Conservation (phyloP, 1,140 invertebrate genomes). For the Megalopta genalis region DNA sequence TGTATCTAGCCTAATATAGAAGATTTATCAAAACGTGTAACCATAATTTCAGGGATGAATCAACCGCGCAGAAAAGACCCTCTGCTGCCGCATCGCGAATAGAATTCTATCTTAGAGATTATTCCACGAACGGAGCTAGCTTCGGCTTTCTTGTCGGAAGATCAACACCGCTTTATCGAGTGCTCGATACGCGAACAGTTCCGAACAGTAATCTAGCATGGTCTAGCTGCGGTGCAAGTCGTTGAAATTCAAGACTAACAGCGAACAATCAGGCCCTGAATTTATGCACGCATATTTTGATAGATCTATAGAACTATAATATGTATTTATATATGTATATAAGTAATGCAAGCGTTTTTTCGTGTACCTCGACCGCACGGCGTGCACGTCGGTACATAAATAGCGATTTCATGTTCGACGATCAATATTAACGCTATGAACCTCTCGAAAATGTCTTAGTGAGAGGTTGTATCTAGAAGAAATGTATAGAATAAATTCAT, state of each 20-base stretch:
- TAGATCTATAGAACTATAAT: conserved; percentile 30
- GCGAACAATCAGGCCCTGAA: too few relatives aligned
- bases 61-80: too few relatives aligned
- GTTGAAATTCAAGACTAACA: too few relatives aligned
- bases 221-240: too few relatives aligned
- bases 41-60: not conserved
- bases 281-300: not conserved
- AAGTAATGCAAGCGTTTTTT: conserved; percentile 27
- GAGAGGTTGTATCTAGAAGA: not conserved
- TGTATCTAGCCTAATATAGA: conserved; percentile 66
- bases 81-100: not conserved
- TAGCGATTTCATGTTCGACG: not conserved
- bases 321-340: too few relatives aligned
- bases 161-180: too few relatives aligned
- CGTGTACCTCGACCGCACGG: conserved; percentile 18
- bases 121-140: too few relatives aligned
- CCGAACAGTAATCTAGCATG: too few relatives aligned
- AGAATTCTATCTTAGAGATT: not conserved
- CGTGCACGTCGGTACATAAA: conserved; percentile 11
- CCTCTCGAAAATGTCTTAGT: conserved; percentile 2
- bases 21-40: not conserved
- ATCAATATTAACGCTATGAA: conserved; percentile 6
- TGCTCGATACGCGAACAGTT: too few relatives aligned
- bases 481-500: conserved; percentile 15
- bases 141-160: too few relatives aligned